Base-by-base conservation (phyloP, 2,888 invertebrate genomes). In the Lymantria monacha region DNA sequence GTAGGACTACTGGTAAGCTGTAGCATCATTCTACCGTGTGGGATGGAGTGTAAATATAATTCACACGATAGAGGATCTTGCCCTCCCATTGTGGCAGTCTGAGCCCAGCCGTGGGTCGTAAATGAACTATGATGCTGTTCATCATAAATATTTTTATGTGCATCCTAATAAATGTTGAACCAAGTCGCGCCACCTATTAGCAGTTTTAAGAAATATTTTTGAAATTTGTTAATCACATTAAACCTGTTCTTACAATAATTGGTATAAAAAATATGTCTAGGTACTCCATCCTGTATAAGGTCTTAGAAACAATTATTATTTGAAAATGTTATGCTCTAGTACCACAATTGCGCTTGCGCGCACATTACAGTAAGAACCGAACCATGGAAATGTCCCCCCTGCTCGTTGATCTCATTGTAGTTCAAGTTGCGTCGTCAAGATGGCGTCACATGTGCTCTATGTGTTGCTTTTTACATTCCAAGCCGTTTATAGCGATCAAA, bases 271-370 rank as follows among this genome's bases (percentile, higher is more conserved):
- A 22, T 5, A 22, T 3, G 3, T 22, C 22, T 5, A 22, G 10
- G 1, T 5, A 14, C 13, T 14, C 1, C 86, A 80, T n/a, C 76
- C 83, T 85, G 68, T 85, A 73, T 9, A 46, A 47, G 52, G 56
- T 48, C 30, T 61, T 57, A 63, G 64, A 65, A 69, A 33, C 9
- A 38, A 7, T 41, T 73, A 76, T 77, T 71, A 75, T 61, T 63
- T 57, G 51, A 61, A 70, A 69, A 73, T 76, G 75, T 80, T 78
- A 79, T 82, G 85, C 79, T 85, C 83, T 72, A 73, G 65, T 82
- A 80, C 70, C 62, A 66, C 59, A 64, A 72, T 76, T 83, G 83
- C 83, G 79, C 71, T 61, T 67, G 74, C 71, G 75, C 77, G 70
- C 58, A 72, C 67, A 83, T 90, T 87, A 87, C 53, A 15, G 43